These are phyloP conservation scores for Microcebus griseorufus DNA, from an alignment of 2,113 vertebrate genomes.

Conservation along the genomic window DNA sequence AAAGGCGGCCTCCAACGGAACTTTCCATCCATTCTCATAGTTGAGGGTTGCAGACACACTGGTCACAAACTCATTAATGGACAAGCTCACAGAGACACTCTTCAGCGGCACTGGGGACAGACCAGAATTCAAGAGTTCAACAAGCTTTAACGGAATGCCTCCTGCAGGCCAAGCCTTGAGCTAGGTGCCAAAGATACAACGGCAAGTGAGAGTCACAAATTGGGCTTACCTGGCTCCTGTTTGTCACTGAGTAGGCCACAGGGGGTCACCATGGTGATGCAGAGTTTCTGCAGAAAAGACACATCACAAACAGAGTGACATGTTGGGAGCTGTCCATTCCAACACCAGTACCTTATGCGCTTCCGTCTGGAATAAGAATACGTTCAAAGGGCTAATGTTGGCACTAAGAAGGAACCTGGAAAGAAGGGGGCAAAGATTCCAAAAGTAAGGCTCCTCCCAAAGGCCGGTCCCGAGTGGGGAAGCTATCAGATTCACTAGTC, in stretches of 20 bases:
- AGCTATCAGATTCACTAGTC: background rate
- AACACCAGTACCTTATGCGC: background rate
- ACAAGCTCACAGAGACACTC: conserved; percentile 86
- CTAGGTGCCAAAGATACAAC: background rate
- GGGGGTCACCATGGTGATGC: conserved; percentile 8
- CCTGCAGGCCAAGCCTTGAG: background rate
- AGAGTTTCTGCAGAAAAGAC: background rate
- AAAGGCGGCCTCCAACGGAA: conserved; percentile 87
- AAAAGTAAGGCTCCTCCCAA: background rate
- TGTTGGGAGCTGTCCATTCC: background rate
- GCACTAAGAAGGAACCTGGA: background rate
- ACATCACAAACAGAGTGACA: background rate
- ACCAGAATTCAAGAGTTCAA: background rate
- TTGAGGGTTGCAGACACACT: conserved; percentile 87
- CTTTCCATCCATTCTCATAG: conserved; percentile 88
- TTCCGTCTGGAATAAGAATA: background rate
- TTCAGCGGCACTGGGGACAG: conserved; percentile 86
- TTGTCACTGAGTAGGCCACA: conserved; percentile 61
- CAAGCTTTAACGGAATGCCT: background rate
- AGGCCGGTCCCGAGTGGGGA: background rate
- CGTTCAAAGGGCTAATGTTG: background rate
- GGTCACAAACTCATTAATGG: conserved; percentile 88
- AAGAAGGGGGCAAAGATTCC: background rate
- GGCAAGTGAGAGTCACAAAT: background rate
- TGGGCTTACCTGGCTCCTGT: conserved; percentile 65